Conservation (phyloP, 2,888 invertebrate genomes). For the Hartigia nigra region DNA sequence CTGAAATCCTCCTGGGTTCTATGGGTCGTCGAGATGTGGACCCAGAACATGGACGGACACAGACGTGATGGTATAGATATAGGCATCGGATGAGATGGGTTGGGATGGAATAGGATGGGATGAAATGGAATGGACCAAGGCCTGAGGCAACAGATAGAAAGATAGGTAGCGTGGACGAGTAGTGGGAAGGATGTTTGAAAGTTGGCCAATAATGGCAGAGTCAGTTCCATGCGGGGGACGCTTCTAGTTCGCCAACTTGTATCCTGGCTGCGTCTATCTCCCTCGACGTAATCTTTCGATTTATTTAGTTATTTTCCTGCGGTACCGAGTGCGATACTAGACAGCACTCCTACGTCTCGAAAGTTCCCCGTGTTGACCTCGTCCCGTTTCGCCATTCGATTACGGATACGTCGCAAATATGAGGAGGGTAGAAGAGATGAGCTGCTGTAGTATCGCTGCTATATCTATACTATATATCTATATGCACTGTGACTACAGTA, state of each 20-base stretch:
- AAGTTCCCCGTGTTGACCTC: background rate
- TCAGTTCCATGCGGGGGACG: slow-evolving; percentile 43
- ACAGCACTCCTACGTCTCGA: background rate
- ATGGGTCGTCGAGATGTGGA: background rate
- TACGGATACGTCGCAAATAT: background rate
- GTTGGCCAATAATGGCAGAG: slow-evolving; percentile 57
- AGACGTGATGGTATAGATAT: slow-evolving; percentile 17
- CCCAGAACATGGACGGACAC: slow-evolving; percentile 3
- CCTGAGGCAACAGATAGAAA: slow-evolving; percentile 30
- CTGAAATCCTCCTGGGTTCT: background rate
- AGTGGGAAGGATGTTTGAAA: slow-evolving; percentile 49
- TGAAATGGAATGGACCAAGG: slow-evolving; percentile 16
- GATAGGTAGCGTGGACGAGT: slow-evolving; percentile 31
- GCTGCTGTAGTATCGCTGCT: background rate
- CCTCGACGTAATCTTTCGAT: slow-evolving; percentile 36
- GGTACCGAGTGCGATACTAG: slow-evolving; percentile 11
- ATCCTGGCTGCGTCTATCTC: slow-evolving; percentile 13
- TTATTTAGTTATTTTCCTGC: slow-evolving; percentile 43
- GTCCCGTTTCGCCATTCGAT: background rate
- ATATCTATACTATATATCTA: background rate
- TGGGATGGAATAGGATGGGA: slow-evolving; percentile 9
- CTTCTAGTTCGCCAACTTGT: slow-evolving; percentile 6
- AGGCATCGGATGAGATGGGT: background rate
- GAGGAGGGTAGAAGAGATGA: background rate
- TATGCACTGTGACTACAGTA: background rate